These are phyloP conservation scores for Drosophila emarginata DNA, from an alignment of 2,888 invertebrate species.

Conservation along the genomic window DNA sequence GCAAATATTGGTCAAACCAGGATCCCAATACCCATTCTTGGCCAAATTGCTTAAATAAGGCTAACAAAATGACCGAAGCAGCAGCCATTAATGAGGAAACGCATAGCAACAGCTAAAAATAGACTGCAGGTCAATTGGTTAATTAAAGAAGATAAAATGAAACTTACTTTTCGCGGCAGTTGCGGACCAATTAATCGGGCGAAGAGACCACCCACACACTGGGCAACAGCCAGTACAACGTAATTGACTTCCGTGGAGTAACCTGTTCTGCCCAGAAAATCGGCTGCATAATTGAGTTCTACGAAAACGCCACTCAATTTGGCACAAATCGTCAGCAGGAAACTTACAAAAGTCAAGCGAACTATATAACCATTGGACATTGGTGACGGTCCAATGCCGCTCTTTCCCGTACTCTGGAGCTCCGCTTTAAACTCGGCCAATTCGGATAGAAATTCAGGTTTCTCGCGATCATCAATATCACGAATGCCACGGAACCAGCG, in stretches of 20 bases:
- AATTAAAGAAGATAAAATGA: no score
- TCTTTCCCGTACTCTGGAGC: conserved; percentile 30
- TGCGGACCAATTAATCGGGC: conserved; percentile 59
- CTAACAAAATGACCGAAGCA: conserved; percentile 54
- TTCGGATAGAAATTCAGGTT: conserved; percentile 70
- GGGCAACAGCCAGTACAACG: conserved; percentile 65
- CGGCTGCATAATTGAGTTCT: conserved; percentile 74
- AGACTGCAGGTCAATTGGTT: not conserved
- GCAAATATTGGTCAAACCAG: conserved; percentile 49
- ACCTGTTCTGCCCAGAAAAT: conserved; percentile 51
- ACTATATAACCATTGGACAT: conserved; percentile 48
- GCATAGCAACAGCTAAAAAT: conserved; percentile 65
- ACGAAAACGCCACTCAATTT: conserved; percentile 77
- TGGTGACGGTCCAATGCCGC: conserved; percentile 26
- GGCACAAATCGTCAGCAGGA: conserved; percentile 68
- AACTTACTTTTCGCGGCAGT: conserved; percentile 69
- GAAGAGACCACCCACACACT: conserved; percentile 67
- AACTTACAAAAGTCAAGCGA: conserved; percentile 64
- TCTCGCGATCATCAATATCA: conserved; percentile 70
- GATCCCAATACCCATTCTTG: conserved; percentile 32
- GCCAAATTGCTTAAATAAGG: conserved; percentile 52
- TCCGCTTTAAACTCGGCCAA: conserved; percentile 64
- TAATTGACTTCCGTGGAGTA: conserved; percentile 56
- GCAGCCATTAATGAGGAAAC: conserved; percentile 67
- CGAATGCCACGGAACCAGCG: conserved; percentile 81